Conservation (phyloP, 2,113 vertebrate species). For the Chionomys nivalis region DNA sequence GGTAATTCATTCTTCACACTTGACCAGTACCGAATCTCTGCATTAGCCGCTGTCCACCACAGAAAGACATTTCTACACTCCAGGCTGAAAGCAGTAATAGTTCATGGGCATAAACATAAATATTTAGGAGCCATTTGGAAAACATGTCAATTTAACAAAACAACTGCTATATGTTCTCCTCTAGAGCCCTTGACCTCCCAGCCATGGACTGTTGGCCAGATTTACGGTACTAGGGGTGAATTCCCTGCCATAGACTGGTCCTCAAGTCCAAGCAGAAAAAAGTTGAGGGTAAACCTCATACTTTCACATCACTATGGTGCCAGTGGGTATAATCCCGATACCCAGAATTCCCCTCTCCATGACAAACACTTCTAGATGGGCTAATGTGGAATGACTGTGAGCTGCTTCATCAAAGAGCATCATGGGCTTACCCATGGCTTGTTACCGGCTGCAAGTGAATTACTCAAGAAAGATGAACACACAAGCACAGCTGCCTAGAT, state of each 20-base stretch:
- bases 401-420: constrained; percentile 67
- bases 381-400: constrained; percentile 2
- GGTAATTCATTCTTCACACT: not conserved
- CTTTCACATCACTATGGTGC: not conserved
- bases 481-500: not conserved
- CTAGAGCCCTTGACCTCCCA: not conserved
- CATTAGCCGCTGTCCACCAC: not conserved
- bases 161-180: not conserved
- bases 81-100: not conserved
- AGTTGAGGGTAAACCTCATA: not conserved
- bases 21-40: not conserved
- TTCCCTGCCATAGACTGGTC: not conserved
- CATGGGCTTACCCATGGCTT: constrained; percentile 28
- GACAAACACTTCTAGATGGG: not conserved
- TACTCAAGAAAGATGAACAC: constrained; percentile 50
- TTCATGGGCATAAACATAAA: not conserved
- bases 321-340: not conserved
- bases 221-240: no score
- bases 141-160: not conserved
- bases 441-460: constrained; percentile 37
- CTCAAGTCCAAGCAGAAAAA: not conserved
- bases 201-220: no score
- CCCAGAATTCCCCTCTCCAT: not conserved
- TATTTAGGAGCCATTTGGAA: not conserved
- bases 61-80: not conserved